Conservation (phyloP, 2,888 invertebrate species). For the Bembecia ichneumoniformis region DNA sequence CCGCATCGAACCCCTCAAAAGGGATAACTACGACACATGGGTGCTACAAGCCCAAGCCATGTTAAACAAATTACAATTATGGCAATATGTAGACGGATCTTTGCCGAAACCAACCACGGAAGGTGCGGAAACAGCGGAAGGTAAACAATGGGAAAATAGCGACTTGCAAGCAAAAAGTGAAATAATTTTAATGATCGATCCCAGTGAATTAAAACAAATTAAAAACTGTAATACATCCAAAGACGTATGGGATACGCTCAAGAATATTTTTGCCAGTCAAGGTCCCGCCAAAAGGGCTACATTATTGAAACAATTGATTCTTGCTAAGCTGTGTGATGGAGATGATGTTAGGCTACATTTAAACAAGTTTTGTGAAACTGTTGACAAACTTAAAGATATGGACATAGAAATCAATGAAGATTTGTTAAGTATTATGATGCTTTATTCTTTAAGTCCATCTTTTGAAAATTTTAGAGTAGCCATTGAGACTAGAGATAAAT, state of each 20-base stretch:
- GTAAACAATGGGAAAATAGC: too few relatives aligned
- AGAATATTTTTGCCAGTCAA: neutral
- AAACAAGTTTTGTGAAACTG: slow-evolving; percentile 1
- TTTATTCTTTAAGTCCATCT: slow-evolving; percentile 6
- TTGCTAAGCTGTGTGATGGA: neutral
- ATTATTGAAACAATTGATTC: neutral
- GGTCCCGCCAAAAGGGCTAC: neutral
- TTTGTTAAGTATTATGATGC: slow-evolving; percentile 9
- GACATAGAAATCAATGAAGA: slow-evolving; percentile 15
- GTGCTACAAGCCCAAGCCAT: too few relatives aligned
- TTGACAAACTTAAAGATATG: slow-evolving; percentile 12
- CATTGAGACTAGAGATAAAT: slow-evolving; percentile 7
- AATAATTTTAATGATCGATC: neutral
- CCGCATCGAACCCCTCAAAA: too few relatives aligned
- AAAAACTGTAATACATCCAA: neutral
- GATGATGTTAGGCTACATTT: neutral
- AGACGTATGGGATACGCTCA: neutral
- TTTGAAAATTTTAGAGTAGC: slow-evolving; percentile 11
- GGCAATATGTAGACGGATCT: too few relatives aligned
- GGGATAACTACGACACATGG: too few relatives aligned
- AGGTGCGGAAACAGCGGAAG: neutral
- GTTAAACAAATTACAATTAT: too few relatives aligned
- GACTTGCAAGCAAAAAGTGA: neutral
- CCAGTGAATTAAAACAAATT: neutral
- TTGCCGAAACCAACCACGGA: neutral